A percentile compares a stretch with the other conserved stretches of the same genome.
These are phyloP conservation scores for Eledone cirrhosa DNA, from an alignment of 2,888 invertebrate genomes.

Conservation along the genomic window DNA sequence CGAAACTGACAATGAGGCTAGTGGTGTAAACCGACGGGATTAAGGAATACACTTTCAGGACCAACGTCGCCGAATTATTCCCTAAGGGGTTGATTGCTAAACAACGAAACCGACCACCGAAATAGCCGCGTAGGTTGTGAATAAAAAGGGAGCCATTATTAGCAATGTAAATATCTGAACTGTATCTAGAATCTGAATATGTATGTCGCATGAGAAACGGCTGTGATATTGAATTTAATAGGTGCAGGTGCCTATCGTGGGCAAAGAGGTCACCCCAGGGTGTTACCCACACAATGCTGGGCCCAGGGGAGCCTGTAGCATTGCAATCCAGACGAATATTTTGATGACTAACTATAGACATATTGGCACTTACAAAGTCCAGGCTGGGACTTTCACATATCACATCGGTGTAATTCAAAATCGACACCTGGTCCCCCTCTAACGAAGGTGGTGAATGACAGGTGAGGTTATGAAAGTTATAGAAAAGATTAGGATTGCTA, in stretches of 20 bases:
- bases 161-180: constrained; percentile 38
- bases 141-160: constrained; percentile 45
- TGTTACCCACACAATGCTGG: constrained; percentile 53
- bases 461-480: constrained; percentile 32
- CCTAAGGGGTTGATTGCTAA: constrained; percentile 50
- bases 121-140: constrained; percentile 47
- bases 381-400: constrained; percentile 47
- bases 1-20: constrained; percentile 48
- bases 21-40: constrained; percentile 38
- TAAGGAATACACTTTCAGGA: constrained; percentile 38
- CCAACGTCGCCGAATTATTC: constrained; percentile 39
- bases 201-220: neutral
- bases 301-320: constrained; percentile 41
- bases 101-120: constrained; percentile 54
- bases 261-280: constrained; percentile 52
- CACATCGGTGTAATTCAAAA: constrained; percentile 35
- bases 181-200: constrained; percentile 16
- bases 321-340: constrained; percentile 45
- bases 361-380: constrained; percentile 29
- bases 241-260: constrained; percentile 34
- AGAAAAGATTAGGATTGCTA: constrained; percentile 32
- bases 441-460: constrained; percentile 43
- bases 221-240: constrained; percentile 33
- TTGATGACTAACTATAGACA: constrained; percentile 34
- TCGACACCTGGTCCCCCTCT: constrained; percentile 35